These are phyloP conservation scores for Aldrovandia affinis DNA, from an alignment of 2,797 vertebrate species.

Conservation along the genomic window DNA sequence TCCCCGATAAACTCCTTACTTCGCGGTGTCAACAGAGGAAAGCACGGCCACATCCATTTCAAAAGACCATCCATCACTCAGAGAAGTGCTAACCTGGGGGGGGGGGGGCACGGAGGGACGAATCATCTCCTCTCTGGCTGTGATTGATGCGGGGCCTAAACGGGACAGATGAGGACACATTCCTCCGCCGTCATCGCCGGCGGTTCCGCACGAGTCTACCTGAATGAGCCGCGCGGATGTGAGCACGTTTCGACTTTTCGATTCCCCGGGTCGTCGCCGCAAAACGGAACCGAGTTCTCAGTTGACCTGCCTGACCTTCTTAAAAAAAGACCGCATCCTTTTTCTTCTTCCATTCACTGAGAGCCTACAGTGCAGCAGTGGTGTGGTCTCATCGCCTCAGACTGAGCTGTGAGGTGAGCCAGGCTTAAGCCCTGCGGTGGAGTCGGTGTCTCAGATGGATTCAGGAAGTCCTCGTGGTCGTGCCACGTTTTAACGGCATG, in stretches of 20 bases:
- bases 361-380: not conserved
- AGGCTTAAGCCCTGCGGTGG: too few species aligned
- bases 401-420: too few species aligned
- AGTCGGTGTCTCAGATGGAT: too few species aligned
- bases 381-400: not conserved
- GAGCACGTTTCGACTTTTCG: too few species aligned
- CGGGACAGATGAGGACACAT: slow-evolving; percentile 44
- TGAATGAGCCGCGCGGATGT: slow-evolving; percentile 33
- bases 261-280: too few species aligned
- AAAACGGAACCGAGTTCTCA: too few species aligned
- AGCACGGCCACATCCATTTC: not conserved
- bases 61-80: not conserved
- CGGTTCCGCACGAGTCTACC: slow-evolving; percentile 45
- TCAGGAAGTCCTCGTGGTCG: too few species aligned
- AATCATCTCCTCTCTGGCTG: slow-evolving; percentile 36
- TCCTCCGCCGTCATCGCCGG: slow-evolving; percentile 42
- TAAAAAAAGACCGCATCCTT: too few species aligned
- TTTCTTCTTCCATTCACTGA: not conserved
- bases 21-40: not conserved
- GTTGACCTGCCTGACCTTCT: too few species aligned
- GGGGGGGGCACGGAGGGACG: not conserved
- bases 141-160: slow-evolving; percentile 51
- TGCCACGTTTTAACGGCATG: too few species aligned
- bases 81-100: not conserved
- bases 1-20: not conserved